Base-by-base conservation (phyloP, 2,888 invertebrate species). In the Cremastinae sp. region DNA sequence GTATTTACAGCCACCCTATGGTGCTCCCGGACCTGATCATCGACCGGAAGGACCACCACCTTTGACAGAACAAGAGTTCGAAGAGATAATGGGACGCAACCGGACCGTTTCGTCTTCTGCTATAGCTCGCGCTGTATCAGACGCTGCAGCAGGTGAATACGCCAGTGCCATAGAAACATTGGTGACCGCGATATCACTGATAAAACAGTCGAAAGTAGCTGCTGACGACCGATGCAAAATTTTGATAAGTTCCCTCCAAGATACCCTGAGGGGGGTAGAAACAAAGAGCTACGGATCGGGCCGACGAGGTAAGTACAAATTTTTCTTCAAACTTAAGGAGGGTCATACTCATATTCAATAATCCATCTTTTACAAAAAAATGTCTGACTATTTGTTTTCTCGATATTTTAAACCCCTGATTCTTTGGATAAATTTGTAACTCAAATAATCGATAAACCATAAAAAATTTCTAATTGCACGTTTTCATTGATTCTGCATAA, bases 171-270 rank as follows among this genome's bases (percentile, higher is more conserved):
- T 99, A 79, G 99, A 99, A 91, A 99, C 99, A 1, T 92, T 99
- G 79, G 98, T 98, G 74, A 99, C 99, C 0, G 99, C 99, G 5
- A 98, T 99, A 85, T 98, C 98, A 7, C 92, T 99, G 71, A 99
- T 99, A 83, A 98, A 98, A 90, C 98, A 99, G 92, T 98, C 98
- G 69, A 97, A 97, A 91, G 94, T 97, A 53, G 96, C 97, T 0
- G 94, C 95, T 84, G 99, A 99, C 90, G 99, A 99, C 89, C 93
- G 99, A 47, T 99, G 99, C 92, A 98, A 98, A 91, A 98, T 99
- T 83, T 91, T 99, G 69, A 98, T 99, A 81, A 97, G 97, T 83
- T 98, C 98, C 0, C 92, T 99, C 1, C 97, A 98, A 90, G 99
- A 99, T 89, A 99, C 99, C 0, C 91, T 99, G 45, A 96, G 97